These are phyloP conservation scores for Eulithis testata DNA, from an alignment of 2,888 invertebrate species.

Conservation along the genomic window DNA sequence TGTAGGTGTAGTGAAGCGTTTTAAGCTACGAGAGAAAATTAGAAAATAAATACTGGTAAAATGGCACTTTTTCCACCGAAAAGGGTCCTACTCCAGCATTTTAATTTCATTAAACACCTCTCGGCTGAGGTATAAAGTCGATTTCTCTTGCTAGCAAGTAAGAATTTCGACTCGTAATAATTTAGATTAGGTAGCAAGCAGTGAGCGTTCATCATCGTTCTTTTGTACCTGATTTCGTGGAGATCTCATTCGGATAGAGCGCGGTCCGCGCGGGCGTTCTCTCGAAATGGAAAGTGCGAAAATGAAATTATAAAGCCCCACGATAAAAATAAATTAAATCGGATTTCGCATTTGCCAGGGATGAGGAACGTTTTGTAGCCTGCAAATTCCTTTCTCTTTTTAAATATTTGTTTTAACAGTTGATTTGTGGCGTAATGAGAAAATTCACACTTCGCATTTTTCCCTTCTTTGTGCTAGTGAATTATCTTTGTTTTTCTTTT, in stretches of 20 bases:
- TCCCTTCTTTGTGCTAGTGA: constrained; percentile 60
- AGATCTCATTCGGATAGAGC: constrained; percentile 85
- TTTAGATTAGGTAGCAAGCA: constrained; percentile 84
- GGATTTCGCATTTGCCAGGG: constrained; percentile 81
- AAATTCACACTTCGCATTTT: constrained; percentile 77
- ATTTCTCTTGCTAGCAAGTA: constrained; percentile 82
- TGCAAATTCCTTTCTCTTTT: constrained; percentile 79
- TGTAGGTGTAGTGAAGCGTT: constrained; percentile 44
- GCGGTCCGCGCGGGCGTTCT: constrained; percentile 79
- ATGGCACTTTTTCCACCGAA: constrained; percentile 71
- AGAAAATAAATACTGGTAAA: constrained; percentile 72
- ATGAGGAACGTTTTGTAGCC: constrained; percentile 79
- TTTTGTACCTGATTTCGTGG: constrained; percentile 84
- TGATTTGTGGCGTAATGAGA: constrained; percentile 82
- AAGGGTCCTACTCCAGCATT: constrained; percentile 70
- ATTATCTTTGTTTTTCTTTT: constrained; percentile 51
- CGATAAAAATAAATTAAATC: constrained; percentile 86
- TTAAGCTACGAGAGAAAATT: constrained; percentile 61
- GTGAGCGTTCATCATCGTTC: constrained; percentile 85
- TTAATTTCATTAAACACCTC: constrained; percentile 83
- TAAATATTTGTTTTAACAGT: constrained; percentile 83
- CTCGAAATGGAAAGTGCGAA: constrained; percentile 84
- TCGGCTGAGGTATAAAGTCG: constrained; percentile 76
- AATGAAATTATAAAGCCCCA: constrained; percentile 84
- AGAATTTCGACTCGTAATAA: constrained; percentile 84